Conservation (phyloP, 2,797 vertebrate genomes). For the Epinephelus coioides region DNA sequence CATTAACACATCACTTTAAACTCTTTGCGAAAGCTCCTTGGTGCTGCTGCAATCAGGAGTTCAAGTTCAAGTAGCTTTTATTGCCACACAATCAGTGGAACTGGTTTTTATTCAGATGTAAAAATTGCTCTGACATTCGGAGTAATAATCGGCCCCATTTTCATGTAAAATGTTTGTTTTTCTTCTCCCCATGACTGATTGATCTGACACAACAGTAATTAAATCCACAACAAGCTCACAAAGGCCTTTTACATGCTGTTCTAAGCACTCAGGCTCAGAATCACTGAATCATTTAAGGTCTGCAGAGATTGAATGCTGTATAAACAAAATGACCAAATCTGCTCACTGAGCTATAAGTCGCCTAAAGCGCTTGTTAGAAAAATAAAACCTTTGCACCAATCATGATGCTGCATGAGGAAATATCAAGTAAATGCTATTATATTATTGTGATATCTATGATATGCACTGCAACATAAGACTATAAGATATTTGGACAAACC, state of each 20-base stretch:
- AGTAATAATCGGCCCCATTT: conserved; percentile 15
- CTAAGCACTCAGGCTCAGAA: neutral
- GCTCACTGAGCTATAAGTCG: neutral
- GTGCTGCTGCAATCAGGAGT: neutral
- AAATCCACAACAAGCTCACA: conserved; percentile 16
- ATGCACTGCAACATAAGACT: neutral
- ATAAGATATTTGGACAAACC: neutral
- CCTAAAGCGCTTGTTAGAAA: neutral
- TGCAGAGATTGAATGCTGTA: conserved; percentile 15
- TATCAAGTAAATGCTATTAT: neutral
- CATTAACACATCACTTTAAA: neutral
- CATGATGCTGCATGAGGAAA: neutral
- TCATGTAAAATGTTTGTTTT: conserved; percentile 30
- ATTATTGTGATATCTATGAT: neutral
- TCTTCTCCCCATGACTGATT: conserved; percentile 1
- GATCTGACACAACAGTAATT: conserved; percentile 19
- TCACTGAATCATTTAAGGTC: conserved; percentile 16
- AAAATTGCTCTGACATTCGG: conserved; percentile 10
- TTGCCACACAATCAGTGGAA: conserved; percentile 13
- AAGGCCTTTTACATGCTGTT: conserved; percentile 1
- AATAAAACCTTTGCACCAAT: conserved; percentile 2
- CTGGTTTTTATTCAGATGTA: conserved; percentile 3
- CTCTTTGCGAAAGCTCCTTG: conserved; percentile 4
- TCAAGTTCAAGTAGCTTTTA: conserved; percentile 29
- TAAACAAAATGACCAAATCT: conserved; percentile 22